These are phyloP conservation scores for Heliopora coerulea DNA, from an alignment of 92 coral and sea anemone genomes.

Conservation along the genomic window DNA sequence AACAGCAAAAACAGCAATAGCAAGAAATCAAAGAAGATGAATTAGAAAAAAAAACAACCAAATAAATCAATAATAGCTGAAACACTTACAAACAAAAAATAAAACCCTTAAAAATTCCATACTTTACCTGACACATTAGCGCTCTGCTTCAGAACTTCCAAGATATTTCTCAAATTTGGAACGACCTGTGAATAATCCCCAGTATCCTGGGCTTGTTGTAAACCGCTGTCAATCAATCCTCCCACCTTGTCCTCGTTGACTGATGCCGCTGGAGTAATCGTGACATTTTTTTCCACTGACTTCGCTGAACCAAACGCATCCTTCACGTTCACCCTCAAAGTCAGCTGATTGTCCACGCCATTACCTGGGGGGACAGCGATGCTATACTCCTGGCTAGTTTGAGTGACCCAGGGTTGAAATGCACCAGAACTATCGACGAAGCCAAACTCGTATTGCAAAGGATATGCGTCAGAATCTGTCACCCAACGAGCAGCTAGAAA, in stretches of 20 bases:
- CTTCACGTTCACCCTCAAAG: constrained; percentile 34
- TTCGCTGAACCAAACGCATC: constrained; percentile 53
- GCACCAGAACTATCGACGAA: constrained; percentile 27
- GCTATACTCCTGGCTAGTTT: constrained; percentile 16
- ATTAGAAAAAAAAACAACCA: too few species aligned
- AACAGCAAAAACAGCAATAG: neutral
- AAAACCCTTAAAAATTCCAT: too few species aligned
- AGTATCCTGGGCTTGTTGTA: constrained; percentile 24
- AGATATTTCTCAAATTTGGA: constrained; percentile 25
- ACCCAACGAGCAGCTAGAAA: constrained; percentile 48
- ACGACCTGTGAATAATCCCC: constrained; percentile 39
- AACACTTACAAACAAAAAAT: too few species aligned
- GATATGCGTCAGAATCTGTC: constrained; percentile 45
- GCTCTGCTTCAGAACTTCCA: constrained; percentile 20
- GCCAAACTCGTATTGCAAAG: constrained; percentile 44
- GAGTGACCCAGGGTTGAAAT: constrained; percentile 36
- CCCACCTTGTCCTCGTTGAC: neutral
- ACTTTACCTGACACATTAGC: constrained; percentile 30
- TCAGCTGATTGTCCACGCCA: constrained; percentile 29
- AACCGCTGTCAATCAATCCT: neutral
- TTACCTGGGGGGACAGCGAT: constrained; percentile 36
- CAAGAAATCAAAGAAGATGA: too few species aligned
- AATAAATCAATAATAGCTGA: too few species aligned
- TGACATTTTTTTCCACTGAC: constrained; percentile 22
- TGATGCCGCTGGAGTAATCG: constrained; percentile 15